Evolutionary conservation across 1,140 invertebrate species (phyloP).

Genomic region (Dendrolimus punctatus): DNA sequence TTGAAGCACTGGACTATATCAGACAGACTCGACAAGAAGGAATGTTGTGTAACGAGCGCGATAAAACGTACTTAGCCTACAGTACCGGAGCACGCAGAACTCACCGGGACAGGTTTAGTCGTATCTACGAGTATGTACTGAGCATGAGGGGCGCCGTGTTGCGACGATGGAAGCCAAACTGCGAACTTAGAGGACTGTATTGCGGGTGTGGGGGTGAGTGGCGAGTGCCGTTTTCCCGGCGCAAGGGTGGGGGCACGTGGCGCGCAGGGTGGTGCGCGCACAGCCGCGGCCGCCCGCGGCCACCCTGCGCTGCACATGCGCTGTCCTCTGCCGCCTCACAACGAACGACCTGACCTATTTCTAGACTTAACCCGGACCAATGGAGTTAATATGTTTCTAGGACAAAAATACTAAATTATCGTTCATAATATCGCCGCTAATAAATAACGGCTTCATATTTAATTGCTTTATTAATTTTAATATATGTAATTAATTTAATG

Average conservation of each 20-base stretch:
- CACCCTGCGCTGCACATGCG: slow-evolving; percentile 8
- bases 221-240: not conserved
- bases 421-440: no score
- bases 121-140: no score
- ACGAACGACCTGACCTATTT: slow-evolving; percentile 38
- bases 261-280: slow-evolving; percentile 13
- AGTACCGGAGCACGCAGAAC: slow-evolving; percentile 15
- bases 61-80: no score
- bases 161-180: slow-evolving; percentile 17
- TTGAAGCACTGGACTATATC: slow-evolving; percentile 46
- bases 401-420: no score
- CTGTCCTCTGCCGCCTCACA: slow-evolving; percentile 13
- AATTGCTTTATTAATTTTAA: no score
- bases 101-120: slow-evolving; percentile 33
- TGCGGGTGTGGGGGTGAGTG: slow-evolving; percentile 10
- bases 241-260: slow-evolving; percentile 15
- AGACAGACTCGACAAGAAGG: slow-evolving; percentile 18
- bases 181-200: slow-evolving; percentile 22
- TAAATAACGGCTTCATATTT: no score
- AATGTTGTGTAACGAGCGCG: slow-evolving; percentile 5
- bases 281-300: not conserved
- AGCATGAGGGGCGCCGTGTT: slow-evolving; percentile 17
- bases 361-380: slow-evolving; percentile 20
- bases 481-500: no score
- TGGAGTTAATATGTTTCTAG: no score